phyloP scores from a whole-genome alignment of 92 coral and sea anemone genomes.

The Desmophyllum pertusum region DNA sequence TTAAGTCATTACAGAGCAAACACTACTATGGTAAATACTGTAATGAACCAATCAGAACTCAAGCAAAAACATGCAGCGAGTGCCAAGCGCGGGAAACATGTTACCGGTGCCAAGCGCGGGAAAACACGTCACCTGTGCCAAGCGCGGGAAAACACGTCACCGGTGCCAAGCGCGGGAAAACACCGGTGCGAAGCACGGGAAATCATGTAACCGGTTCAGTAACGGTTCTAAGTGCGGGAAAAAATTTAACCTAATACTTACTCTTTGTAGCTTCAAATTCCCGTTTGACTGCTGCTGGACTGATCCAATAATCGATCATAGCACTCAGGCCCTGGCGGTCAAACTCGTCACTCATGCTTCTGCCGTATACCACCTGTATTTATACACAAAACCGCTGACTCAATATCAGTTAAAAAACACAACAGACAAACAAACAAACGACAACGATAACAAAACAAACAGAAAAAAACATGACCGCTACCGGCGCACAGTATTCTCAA shows the following conservation, averaged over 20 bases:
- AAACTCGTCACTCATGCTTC: constrained; percentile 87
- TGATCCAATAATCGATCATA: constrained; percentile 97
- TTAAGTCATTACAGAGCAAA: no score
- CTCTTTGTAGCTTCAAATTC: constrained; percentile 98
- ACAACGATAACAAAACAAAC: not conserved
- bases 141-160: not conserved
- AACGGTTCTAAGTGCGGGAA: not conserved
- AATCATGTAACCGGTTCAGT: no score
- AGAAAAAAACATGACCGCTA: not conserved
- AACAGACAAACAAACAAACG: not conserved
- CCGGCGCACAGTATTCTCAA: no score
- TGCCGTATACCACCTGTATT: constrained; percentile 90
- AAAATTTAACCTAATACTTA: constrained; percentile 25
- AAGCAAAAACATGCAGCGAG: not conserved
- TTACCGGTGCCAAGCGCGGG: not conserved
- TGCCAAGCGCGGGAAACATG: not conserved
- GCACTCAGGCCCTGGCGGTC: constrained; percentile 98
- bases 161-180: not conserved
- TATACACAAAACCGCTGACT: not conserved
- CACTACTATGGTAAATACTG: no score
- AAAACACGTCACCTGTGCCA: not conserved
- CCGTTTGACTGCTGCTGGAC: constrained; percentile 98
- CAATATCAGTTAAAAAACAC: not conserved
- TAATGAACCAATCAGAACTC: no score
- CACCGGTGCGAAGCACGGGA: not conserved